These are phyloP conservation scores for Oreochromis niloticus DNA, from an alignment of 2,113 vertebrate genomes.

Conservation along the genomic window DNA sequence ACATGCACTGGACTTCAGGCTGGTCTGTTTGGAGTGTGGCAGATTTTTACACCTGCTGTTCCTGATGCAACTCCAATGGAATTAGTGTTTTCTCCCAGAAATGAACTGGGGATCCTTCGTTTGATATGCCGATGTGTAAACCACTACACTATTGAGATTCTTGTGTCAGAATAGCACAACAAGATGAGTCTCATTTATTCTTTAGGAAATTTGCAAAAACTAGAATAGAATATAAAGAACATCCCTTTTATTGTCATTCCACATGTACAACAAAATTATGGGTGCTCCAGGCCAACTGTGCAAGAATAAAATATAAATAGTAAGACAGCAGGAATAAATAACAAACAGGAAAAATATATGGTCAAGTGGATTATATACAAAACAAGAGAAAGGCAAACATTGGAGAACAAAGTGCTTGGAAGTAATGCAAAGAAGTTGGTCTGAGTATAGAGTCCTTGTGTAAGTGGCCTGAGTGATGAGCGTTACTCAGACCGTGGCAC, in stretches of 20 bases:
- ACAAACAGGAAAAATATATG: background rate
- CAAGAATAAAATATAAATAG: background rate
- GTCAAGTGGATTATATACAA: background rate
- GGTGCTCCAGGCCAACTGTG: background rate
- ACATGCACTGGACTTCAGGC: background rate
- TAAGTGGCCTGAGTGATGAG: background rate
- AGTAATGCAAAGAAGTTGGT: background rate
- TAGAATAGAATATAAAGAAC: background rate
- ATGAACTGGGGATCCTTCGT: background rate
- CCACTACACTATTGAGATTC: background rate
- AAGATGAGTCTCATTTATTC: background rate
- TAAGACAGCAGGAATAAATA: background rate
- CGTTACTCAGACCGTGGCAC: background rate
- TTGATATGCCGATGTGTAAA: fast-evolving
- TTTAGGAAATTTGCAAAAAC: background rate
- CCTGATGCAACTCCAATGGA: background rate
- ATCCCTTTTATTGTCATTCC: fast-evolving
- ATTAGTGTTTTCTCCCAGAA: background rate
- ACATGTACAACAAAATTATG: background rate
- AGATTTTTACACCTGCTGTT: background rate
- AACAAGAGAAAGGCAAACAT: background rate
- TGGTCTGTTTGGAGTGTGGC: background rate
- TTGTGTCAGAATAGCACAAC: background rate
- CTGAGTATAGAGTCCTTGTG: background rate
- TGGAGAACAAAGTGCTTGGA: background rate